Evolutionary conservation across 2,888 invertebrate genomes (phyloP), one percentile per base, ranked within the genome.

Genomic region (Drosophila aldrichi): DNA sequence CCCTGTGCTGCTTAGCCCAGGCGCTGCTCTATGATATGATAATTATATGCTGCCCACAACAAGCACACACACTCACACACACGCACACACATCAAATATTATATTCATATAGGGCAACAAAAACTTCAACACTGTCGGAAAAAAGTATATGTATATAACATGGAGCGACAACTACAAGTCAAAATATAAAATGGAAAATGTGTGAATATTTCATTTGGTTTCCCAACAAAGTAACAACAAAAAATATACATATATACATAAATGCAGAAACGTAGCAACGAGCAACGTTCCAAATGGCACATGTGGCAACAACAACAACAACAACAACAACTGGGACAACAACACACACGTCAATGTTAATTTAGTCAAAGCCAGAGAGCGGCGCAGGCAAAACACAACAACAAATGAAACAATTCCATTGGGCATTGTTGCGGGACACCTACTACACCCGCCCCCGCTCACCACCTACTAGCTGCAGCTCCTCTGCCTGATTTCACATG

Each of bases 311-410:
- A 76, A 25, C 66, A 69, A 55, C 78, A 81, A 32, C 65, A 76
- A 20, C 66, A 69, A 18, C 44, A 44, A 16, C 46, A 56, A 41
- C 54, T 38, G 36, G 16, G 44, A 65, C 71, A 75, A 66, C 65
- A 71, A 67, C 65, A 74, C 78, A 75, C 86, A 83, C 84, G 90
- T 87, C 91, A 91, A 90, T 90, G 91, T 90, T 89, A 91, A 91
- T 91, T 91, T 88, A 91, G 90, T 87, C 87, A 90, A 77, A 82
- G 82, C 84, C 72, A 77, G 49, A 72, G 77, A 74, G 75, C 54
- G 73, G 54, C 59, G 57, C 48, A 62, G 18, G 41, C 60, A 58
- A 12, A 57, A 68, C 59, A 64, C 66, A 78, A 64, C 66, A 78
- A 68, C 69, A 75, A 74, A 70, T 70, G 68, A 72, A 80, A 85